phyloP scores from a whole-genome alignment of 2,888 invertebrate genomes.

The Exocentrus adspersus region DNA sequence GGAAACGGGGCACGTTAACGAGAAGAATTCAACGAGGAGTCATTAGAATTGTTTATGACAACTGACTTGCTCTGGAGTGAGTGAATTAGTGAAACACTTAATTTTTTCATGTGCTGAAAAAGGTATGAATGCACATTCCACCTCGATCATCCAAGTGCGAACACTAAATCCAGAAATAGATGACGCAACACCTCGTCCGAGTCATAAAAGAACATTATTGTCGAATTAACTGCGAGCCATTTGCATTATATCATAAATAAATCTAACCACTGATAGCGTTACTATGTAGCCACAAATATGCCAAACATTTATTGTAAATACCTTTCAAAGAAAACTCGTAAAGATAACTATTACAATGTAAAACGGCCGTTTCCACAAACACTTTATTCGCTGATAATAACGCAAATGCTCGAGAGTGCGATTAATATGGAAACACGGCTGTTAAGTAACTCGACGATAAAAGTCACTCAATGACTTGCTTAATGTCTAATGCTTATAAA shows the following conservation, averaged over 20 bases:
- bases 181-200: no score
- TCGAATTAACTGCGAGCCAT: constrained; percentile 17
- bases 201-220: no score
- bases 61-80: no score
- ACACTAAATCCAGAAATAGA: no score
- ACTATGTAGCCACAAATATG: background rate
- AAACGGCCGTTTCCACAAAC: constrained; percentile 8
- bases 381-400: constrained; percentile 6
- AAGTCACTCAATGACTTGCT: background rate
- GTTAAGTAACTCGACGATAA: background rate
- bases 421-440: constrained; percentile 3
- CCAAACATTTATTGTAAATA: background rate
- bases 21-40: no score
- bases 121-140: no score
- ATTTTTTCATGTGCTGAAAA: no score
- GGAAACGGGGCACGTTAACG: no score
- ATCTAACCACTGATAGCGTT: background rate
- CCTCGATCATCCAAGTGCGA: no score
- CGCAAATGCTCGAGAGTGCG: background rate
- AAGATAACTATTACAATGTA: constrained; percentile 7
- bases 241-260: background rate
- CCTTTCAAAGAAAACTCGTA: constrained; percentile 6
- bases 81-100: no score
- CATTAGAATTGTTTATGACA: no score
- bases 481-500: background rate